Evolutionary conservation across 2,797 vertebrate genomes (phyloP), one percentile per base, ranked within the genome.

Genomic region (Myotis daubentonii): DNA sequence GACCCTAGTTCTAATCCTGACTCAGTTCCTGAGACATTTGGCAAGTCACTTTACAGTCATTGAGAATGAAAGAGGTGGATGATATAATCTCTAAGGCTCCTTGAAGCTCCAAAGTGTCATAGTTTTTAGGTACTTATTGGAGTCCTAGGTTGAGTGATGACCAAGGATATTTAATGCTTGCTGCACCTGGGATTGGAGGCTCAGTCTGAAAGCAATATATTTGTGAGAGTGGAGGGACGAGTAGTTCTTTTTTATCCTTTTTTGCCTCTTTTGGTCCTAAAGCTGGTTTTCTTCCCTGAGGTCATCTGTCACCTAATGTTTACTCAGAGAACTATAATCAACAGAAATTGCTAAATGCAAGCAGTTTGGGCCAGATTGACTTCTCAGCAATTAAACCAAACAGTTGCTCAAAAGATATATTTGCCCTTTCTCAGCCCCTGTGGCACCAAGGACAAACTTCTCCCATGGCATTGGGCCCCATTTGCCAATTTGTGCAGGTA

Each of bases 261-360:
- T 36, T n/a, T 22, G 17, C 33, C 41, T 70, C 60, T 47, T 41
- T 62, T 85, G 60, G 20, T 16, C 36, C 36, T 6, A 36, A 47
- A 74, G 28, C 33, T 75, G 38, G 11, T 53, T 74, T 89, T 88
- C 36, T 47, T 81, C 41, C 66, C 28, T 72, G 7, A 41, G 55
- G 19, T 60, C 65, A 75, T 78, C 66, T 94, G 71, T 72, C 78
- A 62, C 87, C 79, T 85, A 65, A 84, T 90, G 19, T 96, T 90
- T 93, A 87, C 85, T 53, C 13, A 33, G 84, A 91, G 87, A 94
- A 62, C 57, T 86, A 75, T 72, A 75, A 91, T 57, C 53, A 89
- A 79, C 19, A 88, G 78, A 95, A 87, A 53, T 74, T 91, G 81
- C 76, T 89, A 36, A 81, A 83, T 36, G 55, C 68, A 70, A 90